Conservation (phyloP, 2,888 invertebrate species). For the Apodemia duryi region DNA sequence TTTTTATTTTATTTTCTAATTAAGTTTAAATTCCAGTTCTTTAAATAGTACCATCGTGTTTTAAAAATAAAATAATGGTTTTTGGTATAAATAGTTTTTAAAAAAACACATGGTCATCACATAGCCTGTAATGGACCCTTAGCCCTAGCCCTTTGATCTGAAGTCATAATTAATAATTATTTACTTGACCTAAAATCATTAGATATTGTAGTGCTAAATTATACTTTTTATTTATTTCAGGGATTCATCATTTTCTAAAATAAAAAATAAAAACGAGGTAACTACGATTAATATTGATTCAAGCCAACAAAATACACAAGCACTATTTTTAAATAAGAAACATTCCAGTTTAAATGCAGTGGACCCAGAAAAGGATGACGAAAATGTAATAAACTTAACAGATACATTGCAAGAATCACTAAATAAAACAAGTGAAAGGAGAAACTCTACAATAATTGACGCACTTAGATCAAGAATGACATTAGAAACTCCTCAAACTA, state of each 20-base stretch:
- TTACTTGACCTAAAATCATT: too few species aligned
- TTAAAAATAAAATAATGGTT: too few species aligned
- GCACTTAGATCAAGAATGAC: constrained; percentile 34
- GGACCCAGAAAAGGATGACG: constrained; percentile 27
- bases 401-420: constrained; percentile 42
- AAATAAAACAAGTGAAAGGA: constrained; percentile 29
- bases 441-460: constrained; percentile 43
- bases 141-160: too few species aligned
- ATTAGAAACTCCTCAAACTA: constrained; percentile 56
- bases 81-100: too few species aligned
- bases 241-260: constrained; percentile 44
- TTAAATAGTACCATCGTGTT: too few species aligned
- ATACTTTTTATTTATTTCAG: constrained; percentile 38
- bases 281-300: constrained; percentile 26
- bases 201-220: background rate
- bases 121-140: too few species aligned
- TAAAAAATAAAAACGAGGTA: constrained; percentile 39
- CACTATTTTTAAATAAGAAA: constrained; percentile 24
- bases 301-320: constrained; percentile 24
- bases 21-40: too few species aligned
- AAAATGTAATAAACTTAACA: constrained; percentile 47
- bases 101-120: too few species aligned
- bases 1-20: too few species aligned
- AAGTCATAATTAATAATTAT: too few species aligned
- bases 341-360: constrained; percentile 18